A percentile compares a stretch with the other conserved stretches of the same genome.
Conservation (phyloP, 1,140 invertebrate genomes). For the Chionoecetes opilio region DNA sequence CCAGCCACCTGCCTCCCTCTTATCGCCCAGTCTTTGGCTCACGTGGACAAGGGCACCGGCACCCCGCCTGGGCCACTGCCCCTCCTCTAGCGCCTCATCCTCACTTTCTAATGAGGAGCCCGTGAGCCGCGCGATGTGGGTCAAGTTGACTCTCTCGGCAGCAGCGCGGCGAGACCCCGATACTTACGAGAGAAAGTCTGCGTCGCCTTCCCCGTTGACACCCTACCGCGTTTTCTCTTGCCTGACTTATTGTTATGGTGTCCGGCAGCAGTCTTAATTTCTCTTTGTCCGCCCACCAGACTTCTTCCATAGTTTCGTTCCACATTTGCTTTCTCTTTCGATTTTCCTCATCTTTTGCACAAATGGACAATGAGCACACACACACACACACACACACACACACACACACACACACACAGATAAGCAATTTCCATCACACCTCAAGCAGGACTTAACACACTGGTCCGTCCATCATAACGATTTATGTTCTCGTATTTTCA, state of each 20-base stretch:
- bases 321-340: no score
- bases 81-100: background rate
- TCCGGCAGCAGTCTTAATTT: background rate
- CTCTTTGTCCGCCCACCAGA: background rate
- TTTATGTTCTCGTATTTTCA: no score
- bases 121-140: background rate
- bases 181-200: background rate
- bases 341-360: background rate
- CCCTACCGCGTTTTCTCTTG: background rate
- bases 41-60: background rate
- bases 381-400: slow-evolving; percentile 39
- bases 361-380: background rate
- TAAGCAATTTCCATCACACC: no score
- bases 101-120: slow-evolving; percentile 7
- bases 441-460: no score
- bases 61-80: background rate
- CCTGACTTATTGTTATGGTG: background rate
- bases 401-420: background rate
- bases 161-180: background rate
- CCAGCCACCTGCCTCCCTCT: background rate
- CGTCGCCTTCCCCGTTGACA: background rate
- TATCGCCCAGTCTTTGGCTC: background rate
- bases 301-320: background rate
- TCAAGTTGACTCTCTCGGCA: background rate
- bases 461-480: no score